Percentiles rank a stretch among this genome's conserved stretches.
Conservation (phyloP, 2,113 vertebrate species). For the Microcebus jonahi region DNA sequence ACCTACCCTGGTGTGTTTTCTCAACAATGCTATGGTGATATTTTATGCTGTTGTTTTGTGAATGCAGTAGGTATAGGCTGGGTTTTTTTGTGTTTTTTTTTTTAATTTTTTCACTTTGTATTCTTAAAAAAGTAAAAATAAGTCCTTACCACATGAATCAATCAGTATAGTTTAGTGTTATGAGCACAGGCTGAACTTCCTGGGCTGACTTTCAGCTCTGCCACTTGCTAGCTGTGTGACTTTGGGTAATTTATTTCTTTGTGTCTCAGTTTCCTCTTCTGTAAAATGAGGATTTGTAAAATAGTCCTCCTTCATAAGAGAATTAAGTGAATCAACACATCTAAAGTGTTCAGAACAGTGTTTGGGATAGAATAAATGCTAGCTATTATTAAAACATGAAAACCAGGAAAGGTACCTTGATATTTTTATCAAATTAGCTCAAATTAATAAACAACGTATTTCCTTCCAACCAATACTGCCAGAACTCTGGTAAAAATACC, state of each 20-base stretch:
- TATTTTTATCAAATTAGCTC: conserved; percentile 8
- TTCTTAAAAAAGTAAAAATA: not conserved
- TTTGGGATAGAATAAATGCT: not conserved
- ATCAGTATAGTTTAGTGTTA: not conserved
- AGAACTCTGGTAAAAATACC: not conserved
- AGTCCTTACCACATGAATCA: not conserved
- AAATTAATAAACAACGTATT: not conserved
- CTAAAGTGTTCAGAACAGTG: not conserved
- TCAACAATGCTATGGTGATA: not conserved
- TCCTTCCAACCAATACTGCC: not conserved
- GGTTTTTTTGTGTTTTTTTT: not conserved
- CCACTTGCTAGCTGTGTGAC: not conserved
- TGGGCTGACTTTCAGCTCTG: not conserved
- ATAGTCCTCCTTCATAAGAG: not conserved
- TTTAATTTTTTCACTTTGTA: not conserved
- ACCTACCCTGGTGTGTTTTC: not conserved
- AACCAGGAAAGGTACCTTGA: not conserved
- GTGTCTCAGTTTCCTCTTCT: conserved; percentile 1
- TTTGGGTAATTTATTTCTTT: conserved; percentile 1
- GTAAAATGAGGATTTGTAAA: not conserved
- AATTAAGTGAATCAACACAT: not conserved
- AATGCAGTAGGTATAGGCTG: not conserved
- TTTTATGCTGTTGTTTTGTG: not conserved
- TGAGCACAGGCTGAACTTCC: not conserved
- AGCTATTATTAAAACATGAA: not conserved